Evolutionary conservation across 1,140 invertebrate species (phyloP).

Genomic region (Hylaeus volcanicus): DNA sequence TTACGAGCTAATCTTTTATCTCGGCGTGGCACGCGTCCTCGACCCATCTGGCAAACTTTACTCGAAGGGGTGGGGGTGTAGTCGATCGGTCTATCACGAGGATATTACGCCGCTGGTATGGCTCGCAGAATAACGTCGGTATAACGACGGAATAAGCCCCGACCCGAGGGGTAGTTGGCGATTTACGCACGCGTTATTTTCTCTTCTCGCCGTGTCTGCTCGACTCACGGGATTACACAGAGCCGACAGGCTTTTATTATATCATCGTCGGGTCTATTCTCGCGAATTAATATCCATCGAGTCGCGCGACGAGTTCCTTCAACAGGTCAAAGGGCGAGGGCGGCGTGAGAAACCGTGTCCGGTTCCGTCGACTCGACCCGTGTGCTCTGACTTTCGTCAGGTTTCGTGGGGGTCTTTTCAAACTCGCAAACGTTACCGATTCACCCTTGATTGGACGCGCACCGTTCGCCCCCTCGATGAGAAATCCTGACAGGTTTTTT

Average conservation of each 20-base stretch:
- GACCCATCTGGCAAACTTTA: constrained; percentile 73
- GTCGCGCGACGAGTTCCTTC: not conserved
- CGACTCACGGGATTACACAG: constrained; percentile 29
- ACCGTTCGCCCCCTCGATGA: too few species aligned
- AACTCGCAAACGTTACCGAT: not conserved
- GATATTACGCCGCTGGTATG: constrained; percentile 33
- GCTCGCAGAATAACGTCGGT: constrained; percentile 5
- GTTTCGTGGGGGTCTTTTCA: not conserved
- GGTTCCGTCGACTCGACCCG: not conserved
- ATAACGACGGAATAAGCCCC: constrained; percentile 19
- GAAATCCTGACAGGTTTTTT: too few species aligned
- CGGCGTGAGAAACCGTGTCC: not conserved
- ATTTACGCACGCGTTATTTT: constrained; percentile 43
- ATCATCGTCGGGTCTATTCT: not conserved
- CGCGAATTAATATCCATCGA: constrained; percentile 28
- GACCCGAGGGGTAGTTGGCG: not conserved
- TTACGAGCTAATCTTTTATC: constrained; percentile 75
- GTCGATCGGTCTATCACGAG: constrained; percentile 53
- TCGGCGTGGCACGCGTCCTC: constrained; percentile 75
- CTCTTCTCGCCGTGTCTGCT: not conserved
- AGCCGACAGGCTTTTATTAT: constrained; percentile 17
- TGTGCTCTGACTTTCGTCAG: not conserved
- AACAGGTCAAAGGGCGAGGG: constrained; percentile 7
- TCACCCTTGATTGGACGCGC: too few species aligned
- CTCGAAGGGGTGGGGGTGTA: constrained; percentile 9